phyloP scores from a whole-genome alignment of 2,888 invertebrate genomes.

The Philaethria dido region DNA sequence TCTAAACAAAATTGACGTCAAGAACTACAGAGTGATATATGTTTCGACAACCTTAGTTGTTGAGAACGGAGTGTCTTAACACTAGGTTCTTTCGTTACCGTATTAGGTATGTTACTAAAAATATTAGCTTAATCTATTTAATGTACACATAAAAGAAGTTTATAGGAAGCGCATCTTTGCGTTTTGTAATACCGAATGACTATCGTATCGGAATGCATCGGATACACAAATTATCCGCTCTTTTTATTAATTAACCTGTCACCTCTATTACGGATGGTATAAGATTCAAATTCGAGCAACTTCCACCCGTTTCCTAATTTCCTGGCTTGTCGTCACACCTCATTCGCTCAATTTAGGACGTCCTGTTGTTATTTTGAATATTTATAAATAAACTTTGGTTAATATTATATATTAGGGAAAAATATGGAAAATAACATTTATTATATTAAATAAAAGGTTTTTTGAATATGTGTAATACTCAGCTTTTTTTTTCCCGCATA shows the following conservation, averaged over 20 bases:
- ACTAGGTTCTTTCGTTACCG: no score
- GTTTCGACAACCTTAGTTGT: no score
- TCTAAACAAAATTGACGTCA: no score
- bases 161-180: conserved; percentile 43
- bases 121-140: neutral
- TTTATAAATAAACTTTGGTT: conserved; percentile 44
- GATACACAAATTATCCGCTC: conserved; percentile 52
- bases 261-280: conserved; percentile 31
- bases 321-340: conserved; percentile 60
- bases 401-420: no score
- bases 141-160: conserved; percentile 38
- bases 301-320: conserved; percentile 66
- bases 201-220: conserved; percentile 50
- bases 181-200: conserved; percentile 49
- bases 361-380: conserved; percentile 48
- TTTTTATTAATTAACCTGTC: conserved; percentile 38
- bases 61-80: no score
- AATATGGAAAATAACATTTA: no score
- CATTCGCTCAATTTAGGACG: conserved; percentile 58
- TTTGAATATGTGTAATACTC: no score
- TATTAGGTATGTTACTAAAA: no score
- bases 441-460: no score
- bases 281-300: conserved; percentile 40
- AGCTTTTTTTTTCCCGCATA: no score
- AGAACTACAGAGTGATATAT: no score